These are phyloP conservation scores for Ovibos moschatus DNA, from an alignment of 2,113 vertebrate genomes.

Conservation along the genomic window DNA sequence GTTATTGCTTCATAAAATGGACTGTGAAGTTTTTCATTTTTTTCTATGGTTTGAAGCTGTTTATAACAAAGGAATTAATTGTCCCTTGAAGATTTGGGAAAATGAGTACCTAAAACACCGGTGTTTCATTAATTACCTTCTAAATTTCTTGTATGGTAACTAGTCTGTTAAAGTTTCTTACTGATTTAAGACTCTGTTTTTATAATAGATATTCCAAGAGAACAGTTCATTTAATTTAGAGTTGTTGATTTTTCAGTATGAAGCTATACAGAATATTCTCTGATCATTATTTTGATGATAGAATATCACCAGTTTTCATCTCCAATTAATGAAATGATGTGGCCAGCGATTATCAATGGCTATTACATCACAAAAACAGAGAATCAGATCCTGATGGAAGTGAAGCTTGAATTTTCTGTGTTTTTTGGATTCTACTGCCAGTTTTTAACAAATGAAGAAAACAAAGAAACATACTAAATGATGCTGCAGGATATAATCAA, in stretches of 20 bases:
- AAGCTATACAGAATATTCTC: background rate
- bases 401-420: background rate
- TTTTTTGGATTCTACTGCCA: background rate
- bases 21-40: background rate
- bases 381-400: background rate
- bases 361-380: background rate
- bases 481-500: background rate
- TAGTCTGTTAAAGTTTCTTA: background rate
- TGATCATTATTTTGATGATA: background rate
- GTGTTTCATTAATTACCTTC: background rate
- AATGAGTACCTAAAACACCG: background rate
- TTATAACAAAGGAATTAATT: background rate
- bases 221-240: background rate
- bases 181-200: background rate
- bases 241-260: background rate
- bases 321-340: background rate
- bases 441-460: background rate
- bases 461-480: background rate
- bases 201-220: background rate
- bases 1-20: constrained; percentile 40
- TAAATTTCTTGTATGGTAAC: background rate
- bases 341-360: background rate
- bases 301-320: background rate
- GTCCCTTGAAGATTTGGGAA: background rate
- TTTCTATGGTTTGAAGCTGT: background rate